Evolutionary conservation across 2,113 vertebrate species (phyloP).

Genomic region (Suncus etruscus): DNA sequence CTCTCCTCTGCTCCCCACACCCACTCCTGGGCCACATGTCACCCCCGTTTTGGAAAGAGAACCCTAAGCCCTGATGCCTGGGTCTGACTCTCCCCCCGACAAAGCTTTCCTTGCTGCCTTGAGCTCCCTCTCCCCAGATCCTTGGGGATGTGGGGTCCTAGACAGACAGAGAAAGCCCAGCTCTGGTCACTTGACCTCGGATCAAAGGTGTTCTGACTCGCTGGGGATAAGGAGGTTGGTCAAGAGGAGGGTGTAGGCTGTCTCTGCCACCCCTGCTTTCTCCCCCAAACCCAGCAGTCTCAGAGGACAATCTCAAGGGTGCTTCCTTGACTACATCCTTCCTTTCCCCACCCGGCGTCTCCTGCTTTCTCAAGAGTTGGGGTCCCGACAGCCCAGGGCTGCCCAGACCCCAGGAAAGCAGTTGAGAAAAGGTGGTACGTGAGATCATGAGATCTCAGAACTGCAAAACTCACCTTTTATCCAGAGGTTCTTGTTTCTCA

Average conservation of each 20-base stretch:
- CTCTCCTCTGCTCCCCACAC: background rate
- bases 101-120: background rate
- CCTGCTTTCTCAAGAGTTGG: background rate
- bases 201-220: background rate
- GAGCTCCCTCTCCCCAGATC: background rate
- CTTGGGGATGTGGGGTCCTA: background rate
- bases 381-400: background rate
- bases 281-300: background rate
- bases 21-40: background rate
- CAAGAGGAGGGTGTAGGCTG: background rate
- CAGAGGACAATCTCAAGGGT: background rate
- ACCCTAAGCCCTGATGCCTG: slow-evolving; percentile 8
- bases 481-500: background rate
- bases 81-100: background rate
- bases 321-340: background rate
- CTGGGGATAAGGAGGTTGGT: background rate
- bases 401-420: slow-evolving; percentile 3
- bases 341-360: background rate
- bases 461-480: background rate
- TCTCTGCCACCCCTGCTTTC: background rate
- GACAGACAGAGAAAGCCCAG: background rate
- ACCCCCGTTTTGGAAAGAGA: slow-evolving; percentile 26
- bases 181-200: background rate
- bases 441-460: rapidly evolving
- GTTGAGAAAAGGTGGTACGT: background rate